Percentiles rank a stretch among this genome's conserved stretches.
These are phyloP conservation scores for Acanthis flammea DNA, from an alignment of 2,797 vertebrate species.

Conservation along the genomic window DNA sequence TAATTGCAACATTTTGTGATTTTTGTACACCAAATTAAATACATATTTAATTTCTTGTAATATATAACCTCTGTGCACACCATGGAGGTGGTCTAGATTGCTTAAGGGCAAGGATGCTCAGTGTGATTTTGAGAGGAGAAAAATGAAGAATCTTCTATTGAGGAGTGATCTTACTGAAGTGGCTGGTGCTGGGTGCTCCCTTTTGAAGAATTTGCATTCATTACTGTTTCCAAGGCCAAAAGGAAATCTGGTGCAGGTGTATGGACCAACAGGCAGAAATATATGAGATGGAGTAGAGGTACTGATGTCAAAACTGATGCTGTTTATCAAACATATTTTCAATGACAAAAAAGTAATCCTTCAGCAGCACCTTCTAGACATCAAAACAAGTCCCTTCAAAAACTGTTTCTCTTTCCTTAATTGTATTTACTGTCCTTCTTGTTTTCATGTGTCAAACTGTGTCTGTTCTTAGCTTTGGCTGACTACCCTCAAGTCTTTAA, in stretches of 20 bases:
- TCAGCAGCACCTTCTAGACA: not conserved
- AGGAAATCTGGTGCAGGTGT: not conserved
- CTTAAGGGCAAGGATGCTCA: not conserved
- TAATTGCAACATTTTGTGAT: not conserved
- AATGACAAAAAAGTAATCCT: not conserved
- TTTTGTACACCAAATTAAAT: not conserved
- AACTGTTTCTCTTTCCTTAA: not conserved
- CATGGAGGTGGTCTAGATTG: not conserved
- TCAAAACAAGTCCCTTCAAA: not conserved
- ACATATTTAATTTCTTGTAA: not conserved
- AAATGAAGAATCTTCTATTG: not conserved
- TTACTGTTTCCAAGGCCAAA: not conserved
- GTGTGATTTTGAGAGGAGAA: not conserved
- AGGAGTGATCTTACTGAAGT: not conserved
- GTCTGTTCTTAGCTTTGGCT: not conserved
- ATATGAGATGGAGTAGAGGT: not conserved
- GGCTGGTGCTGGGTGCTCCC: not conserved
- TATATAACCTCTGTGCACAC: not conserved
- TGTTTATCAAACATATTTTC: not conserved
- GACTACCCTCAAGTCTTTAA: not conserved
- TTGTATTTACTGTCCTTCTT: not conserved
- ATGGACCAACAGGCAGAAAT: not conserved
- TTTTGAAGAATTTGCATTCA: not conserved
- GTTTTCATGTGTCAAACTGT: not conserved
- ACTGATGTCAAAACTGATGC: not conserved